A percentile compares a stretch with the other conserved stretches of the same genome.
Evolutionary conservation across 2,113 vertebrate genomes (phyloP).

Genomic region (Zosterops borbonicus): DNA sequence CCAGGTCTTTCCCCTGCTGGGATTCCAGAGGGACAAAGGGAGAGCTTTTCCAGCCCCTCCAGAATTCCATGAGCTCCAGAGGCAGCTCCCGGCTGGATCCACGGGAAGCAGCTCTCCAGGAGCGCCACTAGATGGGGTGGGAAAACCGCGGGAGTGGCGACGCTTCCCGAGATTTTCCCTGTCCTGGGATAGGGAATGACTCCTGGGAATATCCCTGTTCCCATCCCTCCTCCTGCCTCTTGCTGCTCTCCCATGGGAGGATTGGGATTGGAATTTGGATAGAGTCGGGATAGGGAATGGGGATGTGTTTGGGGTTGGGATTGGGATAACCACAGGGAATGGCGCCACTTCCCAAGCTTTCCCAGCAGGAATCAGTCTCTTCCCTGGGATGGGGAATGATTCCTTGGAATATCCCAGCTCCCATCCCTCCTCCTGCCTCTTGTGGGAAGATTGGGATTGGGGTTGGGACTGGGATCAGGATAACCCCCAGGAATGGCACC

Average conservation of each 20-base stretch:
- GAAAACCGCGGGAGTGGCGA: neutral
- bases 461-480: no score
- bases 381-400: no score
- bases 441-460: no score
- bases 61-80: neutral
- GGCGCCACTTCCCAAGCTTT: no score
- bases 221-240: neutral
- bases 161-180: neutral
- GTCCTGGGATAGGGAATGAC: neutral
- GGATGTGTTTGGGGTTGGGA: no score
- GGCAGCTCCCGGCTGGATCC: accelerated
- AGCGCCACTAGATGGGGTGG: neutral
- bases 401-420: no score
- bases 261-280: neutral
- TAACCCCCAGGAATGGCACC: neutral
- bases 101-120: neutral
- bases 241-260: neutral
- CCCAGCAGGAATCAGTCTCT: no score
- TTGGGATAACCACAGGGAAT: no score
- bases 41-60: neutral
- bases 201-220: neutral
- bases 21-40: neutral
- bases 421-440: no score
- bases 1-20: neutral
- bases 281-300: no score